Evolutionary conservation across 2,113 vertebrate species (phyloP), one percentile per base, ranked within the genome.

Genomic region (Nothoprocta pentlandii): DNA sequence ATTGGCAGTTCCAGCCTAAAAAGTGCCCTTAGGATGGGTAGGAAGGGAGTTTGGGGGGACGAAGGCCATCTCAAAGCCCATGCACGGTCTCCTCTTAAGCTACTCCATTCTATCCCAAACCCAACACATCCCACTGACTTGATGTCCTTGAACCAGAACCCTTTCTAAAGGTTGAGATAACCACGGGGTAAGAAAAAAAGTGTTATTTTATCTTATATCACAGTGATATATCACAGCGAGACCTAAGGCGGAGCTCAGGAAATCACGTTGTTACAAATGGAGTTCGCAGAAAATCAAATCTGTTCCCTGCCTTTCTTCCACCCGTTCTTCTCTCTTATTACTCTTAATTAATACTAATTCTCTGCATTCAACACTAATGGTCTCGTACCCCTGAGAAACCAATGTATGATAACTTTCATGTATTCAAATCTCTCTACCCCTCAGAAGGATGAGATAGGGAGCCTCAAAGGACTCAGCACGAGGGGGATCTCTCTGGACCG

Each of bases 341-440:
- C n/a, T 80, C 59, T 89, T 77, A 89, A 90, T 93, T 90, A 94
- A 89, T 54, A 73, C 44, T 53, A 34, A 91, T 69, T 79, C 46
- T 75, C 85, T 83, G 36, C 63, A 79, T 78, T 49, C 76, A 62
- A 10, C n/a, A 87, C 51, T 76, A 87, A 21, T 32, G 87, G 90
- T 49, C 94, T 91, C 94, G 36, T 17, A 78, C 62, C 54, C 70
- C 71, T 67, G 85, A 91, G 87, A 73, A 95, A 61, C 62, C 81
- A 63, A 21, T 6, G 2, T 1, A 2, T 26, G 67, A 89, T 83
- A 83, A 68, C 4, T 2, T 91, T 49, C 30, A 42, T 44, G 44
- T 62, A 42, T 26, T 84, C 77, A 90, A 78, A 81, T 76, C 67
- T 89, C 70, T 49, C 47, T 47, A 9, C 20, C 47, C 92, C 68